A percentile compares a stretch with the other conserved stretches of the same genome.
phyloP scores from a whole-genome alignment of 2,113 vertebrate genomes.

The Microcebus ravelobensis region DNA sequence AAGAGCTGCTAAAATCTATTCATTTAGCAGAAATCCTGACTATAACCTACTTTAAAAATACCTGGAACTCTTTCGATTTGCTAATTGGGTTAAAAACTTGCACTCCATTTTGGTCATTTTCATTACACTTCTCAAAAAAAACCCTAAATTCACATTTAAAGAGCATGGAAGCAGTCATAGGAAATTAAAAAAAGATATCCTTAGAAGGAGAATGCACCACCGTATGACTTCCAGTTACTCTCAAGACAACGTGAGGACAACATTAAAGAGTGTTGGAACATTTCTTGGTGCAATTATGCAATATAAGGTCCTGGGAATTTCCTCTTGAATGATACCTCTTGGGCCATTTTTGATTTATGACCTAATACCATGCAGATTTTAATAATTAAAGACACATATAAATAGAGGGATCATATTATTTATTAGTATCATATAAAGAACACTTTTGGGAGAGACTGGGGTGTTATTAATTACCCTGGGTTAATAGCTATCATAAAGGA shows the following conservation, averaged over 20 bases:
- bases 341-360: not conserved
- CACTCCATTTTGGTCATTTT: not conserved
- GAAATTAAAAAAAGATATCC: not conserved
- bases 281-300: not conserved
- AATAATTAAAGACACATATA: not conserved
- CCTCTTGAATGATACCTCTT: not conserved
- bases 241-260: not conserved
- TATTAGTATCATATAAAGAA: not conserved
- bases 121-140: not conserved
- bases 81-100: slow-evolving; percentile 20
- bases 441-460: not conserved
- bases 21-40: not conserved
- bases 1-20: not conserved
- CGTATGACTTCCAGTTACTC: not conserved
- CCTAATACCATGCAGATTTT: not conserved
- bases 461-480: not conserved
- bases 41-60: not conserved
- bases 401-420: not conserved
- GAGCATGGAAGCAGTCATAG: not conserved
- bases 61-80: not conserved
- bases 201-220: not conserved
- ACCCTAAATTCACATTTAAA: not conserved
- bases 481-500: not conserved
- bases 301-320: not conserved
- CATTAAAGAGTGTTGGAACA: not conserved